Percentiles rank a stretch among this genome's conserved stretches.
Evolutionary conservation across 2,888 invertebrate genomes (phyloP).

Genomic region (Dynastes hyllus): DNA sequence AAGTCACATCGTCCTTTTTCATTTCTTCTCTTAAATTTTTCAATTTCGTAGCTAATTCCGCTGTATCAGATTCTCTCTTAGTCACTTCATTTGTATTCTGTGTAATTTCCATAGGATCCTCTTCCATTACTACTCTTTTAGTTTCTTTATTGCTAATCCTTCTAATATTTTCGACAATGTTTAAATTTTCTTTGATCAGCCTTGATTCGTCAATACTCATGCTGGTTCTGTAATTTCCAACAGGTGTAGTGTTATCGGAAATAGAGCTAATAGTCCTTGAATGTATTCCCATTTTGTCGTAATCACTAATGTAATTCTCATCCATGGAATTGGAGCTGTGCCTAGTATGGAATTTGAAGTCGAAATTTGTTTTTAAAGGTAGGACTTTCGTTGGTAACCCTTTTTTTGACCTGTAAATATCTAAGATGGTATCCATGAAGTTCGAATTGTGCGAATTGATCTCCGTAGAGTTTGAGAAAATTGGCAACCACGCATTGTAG

Average conservation of each 20-base stretch:
- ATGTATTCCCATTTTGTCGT: not conserved
- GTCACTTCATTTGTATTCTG: not conserved
- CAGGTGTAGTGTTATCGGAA: not conserved
- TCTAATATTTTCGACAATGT: not conserved
- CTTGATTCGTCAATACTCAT: not conserved
- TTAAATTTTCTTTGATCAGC: not conserved
- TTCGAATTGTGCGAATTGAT: constrained; percentile 18
- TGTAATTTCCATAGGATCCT: not conserved
- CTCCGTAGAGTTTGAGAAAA: constrained; percentile 50
- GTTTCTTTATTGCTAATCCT: not conserved
- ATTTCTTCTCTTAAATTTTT: not conserved
- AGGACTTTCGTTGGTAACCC: constrained; percentile 2
- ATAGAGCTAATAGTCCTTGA: not conserved
- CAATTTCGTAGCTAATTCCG: not conserved
- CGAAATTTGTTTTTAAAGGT: constrained; percentile 14
- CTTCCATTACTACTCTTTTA: not conserved
- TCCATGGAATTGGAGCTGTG: constrained; percentile 13
- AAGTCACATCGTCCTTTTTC: not conserved
- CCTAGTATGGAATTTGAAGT: constrained; percentile 2
- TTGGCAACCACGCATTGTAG: constrained; percentile 61
- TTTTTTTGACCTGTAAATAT: constrained; percentile 15
- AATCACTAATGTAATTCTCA: constrained; percentile 3
- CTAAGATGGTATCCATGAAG: constrained; percentile 37
- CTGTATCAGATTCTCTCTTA: not conserved
- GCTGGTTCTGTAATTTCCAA: not conserved